Evolutionary conservation across 2,888 invertebrate genomes (phyloP).

Genomic region (Parascotia fuliginaria): DNA sequence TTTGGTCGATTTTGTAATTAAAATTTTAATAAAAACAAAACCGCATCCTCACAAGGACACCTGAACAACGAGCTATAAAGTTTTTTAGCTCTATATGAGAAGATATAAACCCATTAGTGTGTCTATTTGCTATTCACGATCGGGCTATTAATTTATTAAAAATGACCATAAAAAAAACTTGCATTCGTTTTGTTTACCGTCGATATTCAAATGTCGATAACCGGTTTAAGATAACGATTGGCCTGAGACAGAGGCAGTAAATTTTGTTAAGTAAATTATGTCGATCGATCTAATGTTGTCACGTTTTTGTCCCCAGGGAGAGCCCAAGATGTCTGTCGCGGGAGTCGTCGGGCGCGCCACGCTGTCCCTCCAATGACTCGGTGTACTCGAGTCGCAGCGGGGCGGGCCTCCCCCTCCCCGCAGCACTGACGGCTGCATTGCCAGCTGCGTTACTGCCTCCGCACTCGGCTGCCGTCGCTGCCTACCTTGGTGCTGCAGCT

Average conservation of each 20-base stretch:
- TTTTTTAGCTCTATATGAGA: constrained; percentile 33
- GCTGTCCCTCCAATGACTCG: constrained; percentile 92
- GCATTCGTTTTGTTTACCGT: constrained; percentile 52
- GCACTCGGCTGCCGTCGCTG: constrained; percentile 93
- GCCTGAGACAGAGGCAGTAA: constrained; percentile 33
- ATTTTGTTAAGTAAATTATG: constrained; percentile 53
- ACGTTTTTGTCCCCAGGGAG: constrained; percentile 88
- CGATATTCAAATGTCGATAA: constrained; percentile 58
- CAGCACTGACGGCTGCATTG: constrained; percentile 88
- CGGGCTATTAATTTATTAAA: constrained; percentile 50
- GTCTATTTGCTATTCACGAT: constrained; percentile 50
- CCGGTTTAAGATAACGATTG: constrained; percentile 48
- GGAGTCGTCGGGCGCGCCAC: constrained; percentile 90
- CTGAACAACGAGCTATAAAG: constrained; percentile 30
- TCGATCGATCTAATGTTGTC: constrained; percentile 50
- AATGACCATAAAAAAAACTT: constrained; percentile 47
- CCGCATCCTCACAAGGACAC: constrained; percentile 26
- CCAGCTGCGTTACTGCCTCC: constrained; percentile 91
- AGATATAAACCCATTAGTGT: constrained; percentile 32
- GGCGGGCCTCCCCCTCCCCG: constrained; percentile 76
- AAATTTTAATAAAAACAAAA: constrained; percentile 24
- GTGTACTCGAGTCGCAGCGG: constrained; percentile 88
- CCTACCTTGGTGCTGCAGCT: constrained; percentile 90
- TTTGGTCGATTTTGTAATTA: constrained; percentile 24
- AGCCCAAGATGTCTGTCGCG: constrained; percentile 94